Evolutionary conservation across 2,797 vertebrate genomes (phyloP).

Genomic region (Mormyrus proboscirostris): DNA sequence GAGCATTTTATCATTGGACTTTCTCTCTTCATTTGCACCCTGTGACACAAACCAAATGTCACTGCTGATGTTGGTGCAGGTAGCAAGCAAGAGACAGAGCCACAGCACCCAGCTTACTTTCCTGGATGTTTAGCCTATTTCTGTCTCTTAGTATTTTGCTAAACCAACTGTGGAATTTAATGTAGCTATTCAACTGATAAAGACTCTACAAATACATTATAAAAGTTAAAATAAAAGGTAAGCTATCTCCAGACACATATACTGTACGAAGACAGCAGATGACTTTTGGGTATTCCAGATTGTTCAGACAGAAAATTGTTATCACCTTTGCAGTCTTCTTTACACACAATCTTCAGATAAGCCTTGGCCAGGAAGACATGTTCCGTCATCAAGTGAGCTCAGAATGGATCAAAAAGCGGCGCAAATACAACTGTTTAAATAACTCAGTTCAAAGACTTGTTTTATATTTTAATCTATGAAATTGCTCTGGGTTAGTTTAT

Average conservation of each 20-base stretch:
- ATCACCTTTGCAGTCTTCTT: constrained; percentile 14
- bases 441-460: constrained; percentile 20
- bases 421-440: constrained; percentile 8
- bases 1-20: background rate
- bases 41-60: background rate
- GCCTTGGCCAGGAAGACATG: constrained; percentile 1
- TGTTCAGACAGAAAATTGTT: constrained; percentile 8
- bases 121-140: background rate
- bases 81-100: background rate
- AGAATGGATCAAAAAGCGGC: constrained; percentile 1
- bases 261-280: background rate
- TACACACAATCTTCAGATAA: constrained; percentile 21
- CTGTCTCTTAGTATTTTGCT: background rate
- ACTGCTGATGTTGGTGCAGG: background rate
- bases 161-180: background rate
- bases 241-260: constrained; percentile 14
- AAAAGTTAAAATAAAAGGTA: constrained; percentile 7
- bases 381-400: background rate
- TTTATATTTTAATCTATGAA: constrained; percentile 20
- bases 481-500: constrained; percentile 11
- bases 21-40: background rate
- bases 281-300: background rate
- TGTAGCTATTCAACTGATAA: constrained; percentile 10
- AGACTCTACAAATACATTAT: background rate
- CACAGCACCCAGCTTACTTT: background rate